phyloP scores from a whole-genome alignment of 2,113 vertebrate species.

The Tylochromis polylepis region DNA sequence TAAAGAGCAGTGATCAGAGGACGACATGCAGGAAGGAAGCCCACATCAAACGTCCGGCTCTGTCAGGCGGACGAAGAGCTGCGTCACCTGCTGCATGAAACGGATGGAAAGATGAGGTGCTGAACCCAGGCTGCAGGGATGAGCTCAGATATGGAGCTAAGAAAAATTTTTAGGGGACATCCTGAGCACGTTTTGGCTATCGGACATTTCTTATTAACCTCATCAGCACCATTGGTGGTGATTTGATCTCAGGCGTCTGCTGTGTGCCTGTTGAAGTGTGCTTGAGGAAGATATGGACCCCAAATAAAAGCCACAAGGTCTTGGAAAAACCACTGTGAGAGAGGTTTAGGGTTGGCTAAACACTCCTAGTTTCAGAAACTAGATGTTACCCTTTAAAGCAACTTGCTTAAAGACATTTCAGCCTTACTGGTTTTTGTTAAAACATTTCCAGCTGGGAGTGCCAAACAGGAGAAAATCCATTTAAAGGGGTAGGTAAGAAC shows the following conservation, averaged over 20 bases:
- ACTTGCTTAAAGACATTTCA: neutral
- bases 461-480: neutral
- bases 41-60: neutral
- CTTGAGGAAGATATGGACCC: neutral
- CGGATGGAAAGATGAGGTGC: neutral
- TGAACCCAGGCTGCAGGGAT: neutral
- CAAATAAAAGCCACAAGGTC: neutral
- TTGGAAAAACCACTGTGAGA: accelerated
- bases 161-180: neutral
- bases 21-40: neutral
- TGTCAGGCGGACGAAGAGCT: neutral
- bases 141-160: neutral
- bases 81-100: neutral
- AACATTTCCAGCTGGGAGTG: neutral
- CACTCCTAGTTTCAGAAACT: neutral
- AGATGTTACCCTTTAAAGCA: neutral
- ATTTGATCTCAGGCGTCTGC: neutral
- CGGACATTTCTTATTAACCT: neutral
- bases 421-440: neutral
- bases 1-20: slow-evolving; percentile 9
- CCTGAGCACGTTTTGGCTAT: neutral
- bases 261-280: neutral
- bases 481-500: neutral
- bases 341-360: neutral
- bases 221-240: accelerated